Evolutionary conservation across 2,888 invertebrate species (phyloP), one percentile per base, ranked within the genome.

Genomic region (Pantelozetes paolii): DNA sequence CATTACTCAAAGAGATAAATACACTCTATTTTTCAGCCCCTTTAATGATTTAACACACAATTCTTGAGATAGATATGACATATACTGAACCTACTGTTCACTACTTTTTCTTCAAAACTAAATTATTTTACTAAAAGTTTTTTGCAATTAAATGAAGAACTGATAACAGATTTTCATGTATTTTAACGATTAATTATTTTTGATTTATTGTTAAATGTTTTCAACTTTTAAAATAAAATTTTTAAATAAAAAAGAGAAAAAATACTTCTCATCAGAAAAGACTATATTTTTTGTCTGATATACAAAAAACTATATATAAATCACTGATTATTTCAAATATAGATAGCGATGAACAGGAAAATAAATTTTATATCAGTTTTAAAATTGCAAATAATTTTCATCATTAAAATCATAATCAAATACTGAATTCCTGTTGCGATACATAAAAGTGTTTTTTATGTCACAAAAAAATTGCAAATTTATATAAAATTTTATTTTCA

Each of bases 131-230:
- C 9, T 5, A n/a, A 45, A 45, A 45, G 15, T 9, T 15, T n/a
- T 45, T 54, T 23, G 54, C 54, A 54, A 54, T 54, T 54, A 54
- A 54, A 50, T n/a, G 36, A 36, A 36, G 36, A 54, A 26, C 54
- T 54, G 54, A 54, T 54, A 54, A 54, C 54, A 54, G 54, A 54
- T 54, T 54, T 54, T 54, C 54, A 54, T 54, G 54, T 54, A 54
- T 54, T 54, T 54, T 54, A 54, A 54, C 54, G 54, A 54, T 54
- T 54, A 54, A 54, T 54, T 54, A 54, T 54, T 54, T 54, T 54
- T 54, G 54, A 54, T 54, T 54, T 54, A 54, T 54, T 54, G 26
- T 54, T 5, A 20, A 54, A 54, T 23, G 9, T 11, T 23, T 54
- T 23, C 26, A 23, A 23, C 23, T 54, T 23, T 54, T 36, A 36